phyloP scores from a whole-genome alignment of 1,140 invertebrate species.

The Cryptotermes secundus region DNA sequence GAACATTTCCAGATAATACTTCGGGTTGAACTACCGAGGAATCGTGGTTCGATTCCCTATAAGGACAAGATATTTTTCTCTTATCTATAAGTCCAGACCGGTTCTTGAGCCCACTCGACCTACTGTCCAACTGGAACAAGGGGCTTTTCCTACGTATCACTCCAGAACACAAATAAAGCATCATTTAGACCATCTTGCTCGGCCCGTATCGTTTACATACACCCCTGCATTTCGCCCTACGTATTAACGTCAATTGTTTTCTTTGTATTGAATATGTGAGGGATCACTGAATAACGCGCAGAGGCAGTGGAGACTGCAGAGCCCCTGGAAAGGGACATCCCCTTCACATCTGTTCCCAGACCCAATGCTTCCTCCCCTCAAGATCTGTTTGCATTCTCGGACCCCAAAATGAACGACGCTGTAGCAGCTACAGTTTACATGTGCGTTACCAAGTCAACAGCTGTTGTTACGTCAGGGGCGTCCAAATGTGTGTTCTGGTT shows the following conservation, averaged over 20 bases:
- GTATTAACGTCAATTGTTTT: neutral
- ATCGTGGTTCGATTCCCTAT: too few species aligned
- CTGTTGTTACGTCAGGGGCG: neutral
- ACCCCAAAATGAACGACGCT: neutral
- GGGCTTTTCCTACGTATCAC: too few species aligned
- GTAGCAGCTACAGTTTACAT: neutral
- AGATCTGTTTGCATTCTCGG: neutral
- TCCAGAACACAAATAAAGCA: too few species aligned
- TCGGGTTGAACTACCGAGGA: too few species aligned
- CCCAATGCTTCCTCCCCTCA: neutral
- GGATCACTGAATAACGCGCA: neutral
- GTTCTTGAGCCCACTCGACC: too few species aligned
- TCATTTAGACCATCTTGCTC: too few species aligned
- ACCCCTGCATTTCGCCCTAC: neutral
- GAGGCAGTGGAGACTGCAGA: neutral
- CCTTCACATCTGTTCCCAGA: neutral
- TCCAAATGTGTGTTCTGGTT: neutral
- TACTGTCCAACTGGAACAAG: too few species aligned
- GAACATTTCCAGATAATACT: too few species aligned
- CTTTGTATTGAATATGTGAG: neutral
- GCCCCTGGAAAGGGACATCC: neutral
- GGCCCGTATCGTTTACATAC: neutral
- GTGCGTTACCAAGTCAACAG: neutral
- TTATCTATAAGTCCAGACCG: too few species aligned
- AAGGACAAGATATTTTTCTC: too few species aligned